Evolutionary conservation across 2,888 invertebrate genomes (phyloP).

Genomic region (Cremastinae sp.): DNA sequence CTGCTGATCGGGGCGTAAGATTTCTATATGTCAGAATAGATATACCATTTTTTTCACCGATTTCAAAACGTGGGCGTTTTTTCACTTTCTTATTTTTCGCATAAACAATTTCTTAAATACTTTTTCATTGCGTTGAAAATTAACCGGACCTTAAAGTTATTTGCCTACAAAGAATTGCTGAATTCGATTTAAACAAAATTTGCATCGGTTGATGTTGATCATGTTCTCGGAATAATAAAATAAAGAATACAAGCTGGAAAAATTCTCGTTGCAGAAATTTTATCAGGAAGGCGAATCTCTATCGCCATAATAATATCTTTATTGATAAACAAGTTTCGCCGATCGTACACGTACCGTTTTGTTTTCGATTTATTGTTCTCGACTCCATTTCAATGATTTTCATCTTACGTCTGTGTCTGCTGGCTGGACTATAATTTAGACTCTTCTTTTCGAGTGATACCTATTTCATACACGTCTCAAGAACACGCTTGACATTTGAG

Average conservation of each 20-base stretch:
- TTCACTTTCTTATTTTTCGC: too few species aligned
- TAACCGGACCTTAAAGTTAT: too few species aligned
- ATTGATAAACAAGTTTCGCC: conserved; percentile 28
- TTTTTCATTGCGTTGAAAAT: too few species aligned
- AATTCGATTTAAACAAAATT: neutral
- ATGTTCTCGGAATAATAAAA: conserved; percentile 23
- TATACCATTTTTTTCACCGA: neutral
- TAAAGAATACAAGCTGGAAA: neutral
- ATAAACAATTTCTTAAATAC: too few species aligned
- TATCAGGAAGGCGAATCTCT: neutral
- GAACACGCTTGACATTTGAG: conserved; percentile 30
- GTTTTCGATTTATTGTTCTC: neutral
- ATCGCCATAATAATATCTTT: conserved; percentile 18
- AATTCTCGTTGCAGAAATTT: conserved; percentile 2
- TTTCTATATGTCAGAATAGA: conserved; percentile 7
- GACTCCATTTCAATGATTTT: neutral
- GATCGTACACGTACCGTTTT: neutral
- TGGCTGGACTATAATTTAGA: neutral
- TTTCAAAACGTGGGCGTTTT: neutral
- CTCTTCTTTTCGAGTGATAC: neutral
- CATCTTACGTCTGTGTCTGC: neutral
- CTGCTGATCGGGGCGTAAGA: conserved; percentile 8
- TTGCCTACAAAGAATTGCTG: conserved; percentile 6
- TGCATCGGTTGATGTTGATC: conserved; percentile 3
- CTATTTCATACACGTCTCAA: conserved; percentile 1